Percentiles rank a stretch among this genome's conserved stretches.
phyloP scores from a whole-genome alignment of 2,113 vertebrate species.

The Ceratotherium simum region DNA sequence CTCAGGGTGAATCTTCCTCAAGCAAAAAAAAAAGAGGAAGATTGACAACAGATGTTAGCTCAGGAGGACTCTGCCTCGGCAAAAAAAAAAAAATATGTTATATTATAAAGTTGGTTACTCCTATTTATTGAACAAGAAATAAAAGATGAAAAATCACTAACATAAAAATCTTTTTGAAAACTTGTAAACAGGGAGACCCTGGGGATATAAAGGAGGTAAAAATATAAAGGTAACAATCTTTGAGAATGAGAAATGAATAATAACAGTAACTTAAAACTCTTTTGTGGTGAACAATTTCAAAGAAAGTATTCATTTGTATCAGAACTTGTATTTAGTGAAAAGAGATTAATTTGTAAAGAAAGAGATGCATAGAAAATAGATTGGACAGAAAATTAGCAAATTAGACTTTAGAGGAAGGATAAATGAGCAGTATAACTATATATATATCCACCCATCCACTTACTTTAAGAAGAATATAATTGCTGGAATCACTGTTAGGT shows the following conservation, averaged over 20 bases:
- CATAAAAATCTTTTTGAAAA: not conserved
- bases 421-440: not conserved
- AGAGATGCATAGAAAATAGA: not conserved
- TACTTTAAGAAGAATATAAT: not conserved
- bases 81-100: not conserved
- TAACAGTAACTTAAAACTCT: not conserved
- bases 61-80: too few species aligned
- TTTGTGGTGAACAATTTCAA: not conserved
- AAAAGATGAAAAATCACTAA: conserved; percentile 3
- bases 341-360: not conserved
- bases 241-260: conserved; percentile 5
- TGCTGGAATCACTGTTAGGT: not conserved
- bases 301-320: not conserved
- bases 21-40: too few species aligned
- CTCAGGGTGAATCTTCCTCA: too few species aligned
- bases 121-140: conserved; percentile 22
- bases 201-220: not conserved
- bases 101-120: not conserved
- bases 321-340: not conserved
- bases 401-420: not conserved
- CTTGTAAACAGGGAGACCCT: not conserved
- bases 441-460: not conserved
- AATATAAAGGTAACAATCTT: not conserved
- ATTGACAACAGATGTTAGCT: too few species aligned
- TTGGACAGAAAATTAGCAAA: not conserved